These are phyloP conservation scores for Synanthedon formicaeformis DNA, from an alignment of 2,888 invertebrate species.

Conservation along the genomic window DNA sequence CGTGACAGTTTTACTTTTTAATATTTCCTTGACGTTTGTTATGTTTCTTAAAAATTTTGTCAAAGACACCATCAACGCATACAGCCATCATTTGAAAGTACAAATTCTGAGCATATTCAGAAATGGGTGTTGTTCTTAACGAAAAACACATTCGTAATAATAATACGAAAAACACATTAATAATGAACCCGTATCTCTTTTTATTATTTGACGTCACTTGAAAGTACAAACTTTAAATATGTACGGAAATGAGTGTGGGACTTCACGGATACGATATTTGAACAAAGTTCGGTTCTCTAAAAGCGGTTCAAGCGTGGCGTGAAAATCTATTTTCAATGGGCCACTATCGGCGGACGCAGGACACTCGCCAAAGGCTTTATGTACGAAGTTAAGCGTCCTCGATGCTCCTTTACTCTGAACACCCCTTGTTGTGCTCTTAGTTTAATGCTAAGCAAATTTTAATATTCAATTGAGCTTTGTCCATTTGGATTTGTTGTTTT, in stretches of 20 bases:
- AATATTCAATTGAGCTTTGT: conserved; percentile 64
- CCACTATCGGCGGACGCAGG: conserved; percentile 61
- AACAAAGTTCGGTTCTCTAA: conserved; percentile 49
- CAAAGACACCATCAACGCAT: too few species aligned
- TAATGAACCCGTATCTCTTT: too few species aligned
- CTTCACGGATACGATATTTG: conserved; percentile 31
- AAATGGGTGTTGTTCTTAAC: too few species aligned
- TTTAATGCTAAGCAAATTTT: conserved; percentile 63
- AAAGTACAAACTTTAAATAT: neutral
- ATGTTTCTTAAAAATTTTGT: too few species aligned
- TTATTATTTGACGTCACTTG: neutral
- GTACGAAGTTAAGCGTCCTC: conserved; percentile 52
- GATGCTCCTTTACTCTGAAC: conserved; percentile 45
- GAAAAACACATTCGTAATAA: too few species aligned
- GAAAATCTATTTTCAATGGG: conserved; percentile 71
- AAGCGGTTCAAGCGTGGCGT: conserved; percentile 50
- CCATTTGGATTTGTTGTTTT: conserved; percentile 15
- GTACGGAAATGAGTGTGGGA: conserved; percentile 18
- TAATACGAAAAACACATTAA: too few species aligned
- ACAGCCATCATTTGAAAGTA: too few species aligned
- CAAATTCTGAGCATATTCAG: too few species aligned
- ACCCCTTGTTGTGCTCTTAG: conserved; percentile 47
- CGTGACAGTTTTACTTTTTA: too few species aligned
- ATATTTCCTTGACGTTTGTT: too few species aligned
- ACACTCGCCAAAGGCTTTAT: conserved; percentile 57